phyloP scores from a whole-genome alignment of 2,888 invertebrate species.

The Macroteleia sp. region DNA sequence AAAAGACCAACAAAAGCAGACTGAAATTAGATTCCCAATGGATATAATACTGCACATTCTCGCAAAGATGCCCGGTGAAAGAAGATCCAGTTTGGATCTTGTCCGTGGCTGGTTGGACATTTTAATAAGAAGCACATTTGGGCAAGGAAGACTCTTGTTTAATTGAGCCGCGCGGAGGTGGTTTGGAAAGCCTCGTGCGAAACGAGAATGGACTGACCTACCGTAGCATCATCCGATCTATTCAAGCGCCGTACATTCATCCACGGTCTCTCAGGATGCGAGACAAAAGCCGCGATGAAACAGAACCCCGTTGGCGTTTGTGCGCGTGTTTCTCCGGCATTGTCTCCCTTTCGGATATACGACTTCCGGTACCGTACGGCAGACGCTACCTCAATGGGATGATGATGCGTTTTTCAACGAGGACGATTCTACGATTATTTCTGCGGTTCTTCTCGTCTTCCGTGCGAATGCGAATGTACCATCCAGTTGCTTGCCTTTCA shows the following conservation, averaged over 20 bases:
- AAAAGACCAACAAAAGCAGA: conserved; percentile 15
- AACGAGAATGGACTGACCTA: conserved; percentile 81
- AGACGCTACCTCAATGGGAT: conserved; percentile 77
- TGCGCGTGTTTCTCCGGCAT: conserved; percentile 77
- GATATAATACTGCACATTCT: conserved; percentile 42
- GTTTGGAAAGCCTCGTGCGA: conserved; percentile 59
- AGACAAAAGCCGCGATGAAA: conserved; percentile 83
- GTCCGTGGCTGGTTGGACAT: conserved; percentile 47
- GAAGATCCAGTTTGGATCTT: conserved; percentile 48
- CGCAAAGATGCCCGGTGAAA: conserved; percentile 31
- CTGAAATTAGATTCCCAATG: conserved; percentile 27
- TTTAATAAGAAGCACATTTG: conserved; percentile 58
- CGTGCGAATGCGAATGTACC: conserved; percentile 64
- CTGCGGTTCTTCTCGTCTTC: conserved; percentile 70
- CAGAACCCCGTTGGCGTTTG: conserved; percentile 77
- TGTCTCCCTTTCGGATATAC: conserved; percentile 82
- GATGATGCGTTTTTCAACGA: conserved; percentile 80
- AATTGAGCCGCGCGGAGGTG: conserved; percentile 50
- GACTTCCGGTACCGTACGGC: conserved; percentile 82
- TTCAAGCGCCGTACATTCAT: conserved; percentile 78
- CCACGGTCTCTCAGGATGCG: conserved; percentile 82
- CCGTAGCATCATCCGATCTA: conserved; percentile 84
- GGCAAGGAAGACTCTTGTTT: conserved; percentile 56
- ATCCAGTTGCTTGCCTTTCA: conserved; percentile 29
- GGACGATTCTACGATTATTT: conserved; percentile 77